phyloP scores from a whole-genome alignment of 2,797 vertebrate species.

The Buphagus erythrorhynchus region DNA sequence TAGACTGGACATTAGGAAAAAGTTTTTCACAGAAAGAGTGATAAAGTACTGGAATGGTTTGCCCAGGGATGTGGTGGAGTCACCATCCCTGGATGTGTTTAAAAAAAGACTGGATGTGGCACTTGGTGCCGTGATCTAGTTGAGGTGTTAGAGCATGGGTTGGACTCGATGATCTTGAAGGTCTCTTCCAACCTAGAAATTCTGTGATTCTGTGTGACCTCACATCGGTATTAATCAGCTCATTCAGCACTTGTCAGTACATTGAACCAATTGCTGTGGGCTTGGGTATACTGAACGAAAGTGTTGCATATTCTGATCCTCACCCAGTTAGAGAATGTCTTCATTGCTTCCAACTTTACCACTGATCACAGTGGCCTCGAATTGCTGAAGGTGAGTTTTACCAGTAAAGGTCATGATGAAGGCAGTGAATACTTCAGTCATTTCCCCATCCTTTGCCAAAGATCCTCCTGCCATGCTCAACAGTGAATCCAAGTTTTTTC shows the following conservation, averaged over 20 bases:
- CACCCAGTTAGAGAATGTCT: not conserved
- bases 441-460: not conserved
- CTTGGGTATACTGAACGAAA: rapidly evolving
- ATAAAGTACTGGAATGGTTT: too few relatives aligned
- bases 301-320: not conserved
- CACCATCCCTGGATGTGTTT: too few relatives aligned
- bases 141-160: too few relatives aligned
- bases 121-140: too few relatives aligned
- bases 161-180: too few relatives aligned
- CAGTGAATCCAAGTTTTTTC: not conserved
- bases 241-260: not conserved
- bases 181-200: too few relatives aligned
- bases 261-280: not conserved
- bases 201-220: too few relatives aligned
- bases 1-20: too few relatives aligned
- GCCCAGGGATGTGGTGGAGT: too few relatives aligned
- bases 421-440: not conserved
- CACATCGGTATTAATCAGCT: not conserved
- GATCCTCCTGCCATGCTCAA: not conserved
- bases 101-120: too few relatives aligned
- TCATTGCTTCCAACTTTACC: not conserved
- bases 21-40: too few relatives aligned
- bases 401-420: not conserved
- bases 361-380: not conserved
- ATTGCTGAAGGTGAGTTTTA: not conserved